Conservation (phyloP, 2,888 invertebrate species). For the Pherbina coryleti region DNA sequence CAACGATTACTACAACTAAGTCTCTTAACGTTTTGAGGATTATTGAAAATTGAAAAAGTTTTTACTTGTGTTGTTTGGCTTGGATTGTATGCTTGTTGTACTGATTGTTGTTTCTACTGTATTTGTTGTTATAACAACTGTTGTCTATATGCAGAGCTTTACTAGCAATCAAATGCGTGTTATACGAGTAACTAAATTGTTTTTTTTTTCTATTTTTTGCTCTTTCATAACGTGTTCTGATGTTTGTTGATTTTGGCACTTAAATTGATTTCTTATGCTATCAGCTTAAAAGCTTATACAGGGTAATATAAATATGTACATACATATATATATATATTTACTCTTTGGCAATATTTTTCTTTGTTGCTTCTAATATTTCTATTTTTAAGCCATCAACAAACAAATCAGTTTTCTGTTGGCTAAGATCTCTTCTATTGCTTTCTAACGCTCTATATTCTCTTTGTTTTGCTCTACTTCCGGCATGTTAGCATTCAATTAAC, state of each 20-base stretch:
- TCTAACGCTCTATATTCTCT: too few species aligned
- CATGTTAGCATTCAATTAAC: slow-evolving; percentile 13
- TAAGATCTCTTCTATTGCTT: background rate
- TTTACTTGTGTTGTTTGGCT: slow-evolving; percentile 9
- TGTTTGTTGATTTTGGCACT: background rate
- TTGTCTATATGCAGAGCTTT: background rate
- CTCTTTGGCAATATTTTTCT: too few species aligned
- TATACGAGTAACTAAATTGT: too few species aligned
- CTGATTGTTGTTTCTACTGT: background rate
- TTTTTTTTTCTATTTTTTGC: background rate
- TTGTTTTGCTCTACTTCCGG: background rate
- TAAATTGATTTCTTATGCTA: background rate
- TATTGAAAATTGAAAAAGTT: slow-evolving; percentile 48
- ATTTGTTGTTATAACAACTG: background rate
- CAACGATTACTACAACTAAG: background rate
- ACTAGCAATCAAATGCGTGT: background rate
- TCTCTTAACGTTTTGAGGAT: slow-evolving; percentile 34
- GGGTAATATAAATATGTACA: background rate
- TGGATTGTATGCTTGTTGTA: too few species aligned
- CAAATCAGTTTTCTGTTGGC: background rate
- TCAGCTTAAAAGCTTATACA: too few species aligned
- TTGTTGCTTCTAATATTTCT: too few species aligned
- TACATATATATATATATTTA: too few species aligned
- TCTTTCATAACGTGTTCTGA: background rate
- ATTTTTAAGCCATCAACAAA: too few species aligned